Evolutionary conservation across 2,113 vertebrate genomes (phyloP).

Genomic region (Ardeotis arabs): DNA sequence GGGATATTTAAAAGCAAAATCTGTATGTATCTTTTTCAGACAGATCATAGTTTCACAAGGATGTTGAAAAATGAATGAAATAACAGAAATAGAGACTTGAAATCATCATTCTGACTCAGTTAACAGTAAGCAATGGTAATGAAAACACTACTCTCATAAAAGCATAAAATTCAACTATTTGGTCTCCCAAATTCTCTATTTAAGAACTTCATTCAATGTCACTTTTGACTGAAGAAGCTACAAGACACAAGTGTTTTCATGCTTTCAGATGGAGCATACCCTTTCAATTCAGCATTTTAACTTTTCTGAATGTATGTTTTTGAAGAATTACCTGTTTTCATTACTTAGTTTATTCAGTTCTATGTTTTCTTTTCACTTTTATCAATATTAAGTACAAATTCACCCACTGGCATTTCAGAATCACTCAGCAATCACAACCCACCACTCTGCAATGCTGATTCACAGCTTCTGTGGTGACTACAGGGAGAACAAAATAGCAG

Average conservation of each 20-base stretch:
- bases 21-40: background rate
- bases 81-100: background rate
- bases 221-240: background rate
- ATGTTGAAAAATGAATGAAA: background rate
- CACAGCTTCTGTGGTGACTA: background rate
- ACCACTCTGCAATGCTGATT: background rate
- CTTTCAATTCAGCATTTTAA: background rate
- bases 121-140: background rate
- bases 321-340: background rate
- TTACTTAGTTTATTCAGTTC: background rate
- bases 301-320: background rate
- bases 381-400: background rate
- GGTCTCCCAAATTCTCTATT: background rate
- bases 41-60: background rate
- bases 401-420: background rate
- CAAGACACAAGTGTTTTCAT: background rate
- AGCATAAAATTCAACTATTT: background rate
- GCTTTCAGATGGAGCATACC: background rate
- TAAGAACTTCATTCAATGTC: background rate
- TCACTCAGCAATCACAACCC: background rate
- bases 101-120: background rate
- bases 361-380: background rate
- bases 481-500: background rate
- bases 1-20: background rate
- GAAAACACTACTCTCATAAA: background rate